phyloP scores from a whole-genome alignment of 2,113 vertebrate genomes.

The Zapornia atra region DNA sequence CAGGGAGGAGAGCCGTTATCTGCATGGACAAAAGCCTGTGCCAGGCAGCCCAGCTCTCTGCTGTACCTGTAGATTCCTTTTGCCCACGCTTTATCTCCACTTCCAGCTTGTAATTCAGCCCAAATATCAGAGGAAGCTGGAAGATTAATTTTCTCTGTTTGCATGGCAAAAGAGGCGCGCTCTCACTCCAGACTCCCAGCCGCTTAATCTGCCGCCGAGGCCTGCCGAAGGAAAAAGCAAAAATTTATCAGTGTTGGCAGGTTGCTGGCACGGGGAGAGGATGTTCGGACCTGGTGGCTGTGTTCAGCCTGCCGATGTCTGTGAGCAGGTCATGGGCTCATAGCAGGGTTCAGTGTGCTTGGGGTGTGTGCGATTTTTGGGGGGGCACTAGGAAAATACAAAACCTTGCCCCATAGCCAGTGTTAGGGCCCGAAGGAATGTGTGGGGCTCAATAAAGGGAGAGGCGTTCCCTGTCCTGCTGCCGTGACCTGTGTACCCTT shows the following conservation, averaged over 20 bases:
- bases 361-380: fast-evolving
- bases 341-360: fast-evolving
- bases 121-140: conserved; percentile 72
- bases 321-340: fast-evolving
- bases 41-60: conserved; percentile 36
- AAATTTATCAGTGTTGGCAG: not conserved
- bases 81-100: conserved; percentile 67
- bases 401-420: not conserved
- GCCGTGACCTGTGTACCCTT: not conserved
- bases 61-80: conserved; percentile 59
- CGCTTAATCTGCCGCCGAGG: conserved; percentile 46
- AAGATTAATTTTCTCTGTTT: conserved; percentile 77
- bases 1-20: conserved; percentile 62
- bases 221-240: conserved; percentile 5
- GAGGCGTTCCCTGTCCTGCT: not conserved
- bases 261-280: not conserved
- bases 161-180: conserved; percentile 61
- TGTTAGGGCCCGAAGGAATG: fast-evolving
- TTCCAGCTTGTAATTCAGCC: conserved; percentile 77
- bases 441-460: not conserved
- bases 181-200: conserved; percentile 50
- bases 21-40: conserved; percentile 51
- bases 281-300: not conserved
- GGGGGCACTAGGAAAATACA: not conserved
- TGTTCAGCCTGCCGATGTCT: not conserved